Evolutionary conservation across 92 coral and sea anemone species (phyloP), one percentile per base, ranked within the genome.

Genomic region (Porites lobata): DNA sequence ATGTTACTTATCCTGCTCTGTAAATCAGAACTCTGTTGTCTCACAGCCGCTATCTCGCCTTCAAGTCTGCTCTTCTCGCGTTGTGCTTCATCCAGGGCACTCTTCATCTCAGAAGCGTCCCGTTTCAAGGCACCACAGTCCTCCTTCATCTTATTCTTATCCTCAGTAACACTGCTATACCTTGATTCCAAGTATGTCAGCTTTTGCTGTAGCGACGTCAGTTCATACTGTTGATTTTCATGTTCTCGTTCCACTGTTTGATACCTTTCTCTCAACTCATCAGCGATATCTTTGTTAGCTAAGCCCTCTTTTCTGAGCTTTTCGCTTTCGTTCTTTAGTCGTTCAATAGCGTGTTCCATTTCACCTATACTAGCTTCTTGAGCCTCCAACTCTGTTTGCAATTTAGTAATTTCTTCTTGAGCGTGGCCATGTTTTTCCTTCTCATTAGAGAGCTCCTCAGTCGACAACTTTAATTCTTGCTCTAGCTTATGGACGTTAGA

Each of bases 101-200:
- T 83, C 81, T 94, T 95, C 50, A 94, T 50, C 69, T 95, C 95
- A 8, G 92, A 81, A 38, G 81, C 83, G 81, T 93, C 94, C 51
- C 89, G 84, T 76, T 89, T 94, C 77, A 93, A 59, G 2, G 73
- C 68, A 22, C 65, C 63, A 69, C 79, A 72, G n/a, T 93, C 94
- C 88, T 75, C 91, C 50, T 83, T 89, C 14, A 91, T 15, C 61
- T 86, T 85, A 9, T 93, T 92, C 29, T 94, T 94, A 50, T 95
- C 98, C 64, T 89, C 87, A 26, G 67, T 54, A 15, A 93, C 62
- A 58, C 69, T 75, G 56, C 84, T 95, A 24, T 76, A 82, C 32
- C 92, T 77, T 29, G 76, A 52, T 57, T 91, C 86, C 19, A 88
- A 12, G 51, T 92, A 91, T 1, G 92, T 74, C 1, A 91, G 84